Conservation (phyloP, 2,888 invertebrate genomes). For the Ophion ventricosus region DNA sequence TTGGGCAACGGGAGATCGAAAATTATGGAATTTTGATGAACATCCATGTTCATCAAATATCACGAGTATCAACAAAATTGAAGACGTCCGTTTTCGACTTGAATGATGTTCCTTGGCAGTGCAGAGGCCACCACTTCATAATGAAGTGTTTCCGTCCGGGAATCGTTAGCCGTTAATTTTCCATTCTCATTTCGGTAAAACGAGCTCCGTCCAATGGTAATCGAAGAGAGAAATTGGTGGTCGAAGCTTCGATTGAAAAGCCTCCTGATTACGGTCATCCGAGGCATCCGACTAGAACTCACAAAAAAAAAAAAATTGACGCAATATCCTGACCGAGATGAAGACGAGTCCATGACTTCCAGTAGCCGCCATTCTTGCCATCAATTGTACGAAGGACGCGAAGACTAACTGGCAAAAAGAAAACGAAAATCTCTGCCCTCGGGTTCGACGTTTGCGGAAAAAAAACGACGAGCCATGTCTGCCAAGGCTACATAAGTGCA, state of each 20-base stretch:
- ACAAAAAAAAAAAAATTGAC: conserved; percentile 6
- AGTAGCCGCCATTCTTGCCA: too few relatives aligned
- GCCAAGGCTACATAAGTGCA: too few relatives aligned
- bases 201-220: conserved; percentile 30
- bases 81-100: too few relatives aligned
- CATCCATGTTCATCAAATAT: neutral
- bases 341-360: neutral
- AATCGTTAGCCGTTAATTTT: conserved; percentile 61
- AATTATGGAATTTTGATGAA: neutral
- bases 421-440: too few relatives aligned
- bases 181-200: conserved; percentile 45
- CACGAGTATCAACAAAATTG: conserved; percentile 16
- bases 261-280: conserved; percentile 34
- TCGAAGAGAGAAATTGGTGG: conserved; percentile 44
- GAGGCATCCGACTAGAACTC: neutral
- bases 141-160: conserved; percentile 49
- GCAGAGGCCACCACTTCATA: conserved; percentile 45
- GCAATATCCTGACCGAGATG: neutral
- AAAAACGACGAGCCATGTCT: too few relatives aligned
- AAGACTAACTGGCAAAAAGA: too few relatives aligned
- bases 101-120: neutral
- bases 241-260: conserved; percentile 52
- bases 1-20: too few relatives aligned
- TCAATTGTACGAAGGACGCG: neutral
- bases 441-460: too few relatives aligned